These are phyloP conservation scores for Anguilla rostrata DNA, from an alignment of 2,113 vertebrate genomes.

Conservation along the genomic window DNA sequence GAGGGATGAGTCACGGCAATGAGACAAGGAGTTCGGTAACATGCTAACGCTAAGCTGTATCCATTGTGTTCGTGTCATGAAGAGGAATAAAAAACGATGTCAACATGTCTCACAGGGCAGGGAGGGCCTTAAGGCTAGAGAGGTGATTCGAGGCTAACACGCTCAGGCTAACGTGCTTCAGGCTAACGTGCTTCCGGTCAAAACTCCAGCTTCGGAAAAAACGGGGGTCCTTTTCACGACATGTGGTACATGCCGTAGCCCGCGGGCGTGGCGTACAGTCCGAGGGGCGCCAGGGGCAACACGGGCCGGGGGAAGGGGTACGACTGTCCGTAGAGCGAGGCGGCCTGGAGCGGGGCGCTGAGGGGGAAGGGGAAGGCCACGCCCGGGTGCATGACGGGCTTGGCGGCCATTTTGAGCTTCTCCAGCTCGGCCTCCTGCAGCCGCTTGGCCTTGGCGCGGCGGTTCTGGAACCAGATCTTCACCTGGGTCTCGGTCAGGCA, in stretches of 20 bases:
- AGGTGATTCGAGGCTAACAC: neutral
- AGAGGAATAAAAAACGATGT: too few relatives aligned
- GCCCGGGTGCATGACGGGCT: constrained; percentile 79
- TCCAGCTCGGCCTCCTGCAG: constrained; percentile 93
- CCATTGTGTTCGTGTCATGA: too few relatives aligned
- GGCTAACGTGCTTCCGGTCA: neutral
- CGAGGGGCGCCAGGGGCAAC: constrained; percentile 83
- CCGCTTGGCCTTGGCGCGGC: constrained; percentile 93
- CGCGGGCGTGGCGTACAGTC: constrained; percentile 86
- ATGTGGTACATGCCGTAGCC: constrained; percentile 89
- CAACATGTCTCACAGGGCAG: too few relatives aligned
- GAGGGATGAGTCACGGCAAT: neutral
- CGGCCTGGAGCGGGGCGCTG: constrained; percentile 76
- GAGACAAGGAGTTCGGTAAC: neutral
- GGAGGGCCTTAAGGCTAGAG: too few relatives aligned
- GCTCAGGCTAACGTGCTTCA: neutral
- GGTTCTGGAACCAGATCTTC: constrained; percentile 98
- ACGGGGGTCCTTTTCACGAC: constrained; percentile 68
- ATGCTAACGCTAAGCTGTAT: neutral
- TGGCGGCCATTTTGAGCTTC: constrained; percentile 90
- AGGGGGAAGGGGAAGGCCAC: constrained; percentile 85
- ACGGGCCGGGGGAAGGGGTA: constrained; percentile 85
- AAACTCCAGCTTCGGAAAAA: constrained; percentile 24
- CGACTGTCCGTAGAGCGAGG: constrained; percentile 82
- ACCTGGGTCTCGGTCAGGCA: constrained; percentile 95